Percentiles rank a stretch among this genome's conserved stretches.
Conservation (phyloP, 2,797 vertebrate genomes). For the Apogon hyalosoma region DNA sequence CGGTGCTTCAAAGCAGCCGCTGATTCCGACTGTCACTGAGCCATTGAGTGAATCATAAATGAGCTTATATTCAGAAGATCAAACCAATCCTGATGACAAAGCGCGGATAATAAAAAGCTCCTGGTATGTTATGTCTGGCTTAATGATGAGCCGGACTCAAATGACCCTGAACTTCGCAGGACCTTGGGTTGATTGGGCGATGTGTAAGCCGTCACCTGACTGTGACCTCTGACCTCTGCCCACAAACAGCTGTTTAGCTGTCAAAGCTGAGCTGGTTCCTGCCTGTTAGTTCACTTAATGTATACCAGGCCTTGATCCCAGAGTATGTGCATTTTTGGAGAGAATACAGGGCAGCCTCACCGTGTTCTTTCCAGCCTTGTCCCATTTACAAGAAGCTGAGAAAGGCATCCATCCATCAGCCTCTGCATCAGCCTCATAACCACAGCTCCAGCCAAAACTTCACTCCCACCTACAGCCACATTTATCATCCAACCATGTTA, state of each 20-base stretch:
- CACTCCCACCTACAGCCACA: constrained; percentile 11
- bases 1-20: constrained; percentile 56
- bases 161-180: constrained; percentile 54
- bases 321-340: constrained; percentile 13
- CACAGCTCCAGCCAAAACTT: background rate
- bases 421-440: constrained; percentile 32
- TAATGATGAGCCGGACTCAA: constrained; percentile 36
- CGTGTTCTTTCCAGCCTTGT: constrained; percentile 24
- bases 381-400: constrained; percentile 60
- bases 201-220: constrained; percentile 39
- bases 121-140: constrained; percentile 29
- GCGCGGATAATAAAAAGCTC: background rate
- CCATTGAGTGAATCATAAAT: constrained; percentile 35
- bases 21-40: constrained; percentile 33
- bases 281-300: constrained; percentile 37
- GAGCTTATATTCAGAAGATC: constrained; percentile 57
- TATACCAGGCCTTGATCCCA: constrained; percentile 34
- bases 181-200: constrained; percentile 40
- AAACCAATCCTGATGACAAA: constrained; percentile 50
- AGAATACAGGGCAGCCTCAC: constrained; percentile 27
- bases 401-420: constrained; percentile 52
- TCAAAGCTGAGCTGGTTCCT: constrained; percentile 34
- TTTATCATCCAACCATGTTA: too few species aligned
- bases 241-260: constrained; percentile 57
- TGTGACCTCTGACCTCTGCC: constrained; percentile 53